Conservation (phyloP, 2,797 vertebrate genomes). For the Pipistrellus kuhlii region DNA sequence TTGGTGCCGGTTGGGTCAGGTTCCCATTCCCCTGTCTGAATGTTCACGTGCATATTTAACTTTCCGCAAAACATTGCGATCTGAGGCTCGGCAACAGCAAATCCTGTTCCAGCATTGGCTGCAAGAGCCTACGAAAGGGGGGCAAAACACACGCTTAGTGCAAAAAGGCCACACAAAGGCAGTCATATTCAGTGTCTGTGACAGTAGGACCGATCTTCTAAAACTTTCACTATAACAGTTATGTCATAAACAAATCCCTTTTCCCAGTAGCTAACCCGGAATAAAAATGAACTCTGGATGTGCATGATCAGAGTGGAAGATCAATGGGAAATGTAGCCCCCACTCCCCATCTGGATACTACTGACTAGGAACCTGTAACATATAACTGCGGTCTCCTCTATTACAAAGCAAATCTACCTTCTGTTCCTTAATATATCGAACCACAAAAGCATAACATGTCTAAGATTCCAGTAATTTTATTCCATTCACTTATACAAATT, state of each 20-base stretch:
- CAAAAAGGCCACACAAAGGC: not conserved
- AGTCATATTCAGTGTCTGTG: not conserved
- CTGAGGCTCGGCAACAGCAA: constrained; percentile 96
- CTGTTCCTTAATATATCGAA: not conserved
- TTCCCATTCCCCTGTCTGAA: constrained; percentile 98
- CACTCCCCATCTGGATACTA: not conserved
- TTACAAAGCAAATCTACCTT: constrained; percentile 30
- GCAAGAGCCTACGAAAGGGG: constrained; percentile 91
- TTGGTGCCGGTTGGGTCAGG: constrained; percentile 94
- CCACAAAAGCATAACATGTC: not conserved
- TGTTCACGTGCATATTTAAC: constrained; percentile 98
- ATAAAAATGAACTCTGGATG: not conserved
- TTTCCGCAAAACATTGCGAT: constrained; percentile 99
- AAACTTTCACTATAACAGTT: not conserved
- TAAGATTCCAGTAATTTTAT: not conserved
- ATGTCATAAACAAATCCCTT: constrained; percentile 32
- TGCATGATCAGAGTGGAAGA: not conserved
- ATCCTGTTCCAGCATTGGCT: constrained; percentile 94
- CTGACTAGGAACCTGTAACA: not conserved
- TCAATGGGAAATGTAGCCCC: not conserved
- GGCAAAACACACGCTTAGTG: constrained; percentile 11
- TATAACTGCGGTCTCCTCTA: not conserved
- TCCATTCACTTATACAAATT: not conserved
- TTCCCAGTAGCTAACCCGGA: not conserved
- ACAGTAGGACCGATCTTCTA: not conserved